Base-by-base conservation (phyloP, 2,888 invertebrate genomes). In the Dendrolimus houi region DNA sequence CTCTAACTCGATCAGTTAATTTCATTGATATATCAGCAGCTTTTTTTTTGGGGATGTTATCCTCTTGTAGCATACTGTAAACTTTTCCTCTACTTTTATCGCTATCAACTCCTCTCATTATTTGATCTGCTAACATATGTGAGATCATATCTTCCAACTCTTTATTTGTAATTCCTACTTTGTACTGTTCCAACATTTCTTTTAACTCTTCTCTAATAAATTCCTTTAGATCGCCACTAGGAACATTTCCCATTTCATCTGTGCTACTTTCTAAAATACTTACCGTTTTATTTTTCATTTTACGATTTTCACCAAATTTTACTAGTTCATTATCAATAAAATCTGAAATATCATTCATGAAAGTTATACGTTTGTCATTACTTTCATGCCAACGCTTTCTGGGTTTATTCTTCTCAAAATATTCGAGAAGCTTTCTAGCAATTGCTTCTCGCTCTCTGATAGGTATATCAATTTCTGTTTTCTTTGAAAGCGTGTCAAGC, bases 91-190 rank as follows among this genome's bases (percentile, higher is more conserved):
- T 64, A 2, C 59, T 59, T 14, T 55, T 55, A 1, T 60, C 52
- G 41, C 60, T 41, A 54, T 57, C 54, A 54, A 56, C 57, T 7
- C 62, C 64, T n/a, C 62, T 57, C 52, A 69, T 54, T 9, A 64
- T 55, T 62, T 70, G 63, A 58, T 71, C 65, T 47, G 58, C 52
- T 42, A 70, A 56, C 12, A 62, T 41, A 14, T 67, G 57, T n/a
- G 60, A 59, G 7, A 69, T 53, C 57, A 53, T 56, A 12, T 59
- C 59, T 56, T 65, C 62, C n/a, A 67, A 41, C 58, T 61, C 55
- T 52, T 58, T 61, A 47, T 62, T 58, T 2, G 58, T 58, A 13
- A 42, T 17, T 13, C 42, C 54, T n/a, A 56, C 55, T 13, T 57
- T 52, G 12, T 62, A 56, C 12, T 60, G 29, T 14, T 67, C 56